phyloP scores from a whole-genome alignment of 1,140 invertebrate species.

The Cephus cinctus region DNA sequence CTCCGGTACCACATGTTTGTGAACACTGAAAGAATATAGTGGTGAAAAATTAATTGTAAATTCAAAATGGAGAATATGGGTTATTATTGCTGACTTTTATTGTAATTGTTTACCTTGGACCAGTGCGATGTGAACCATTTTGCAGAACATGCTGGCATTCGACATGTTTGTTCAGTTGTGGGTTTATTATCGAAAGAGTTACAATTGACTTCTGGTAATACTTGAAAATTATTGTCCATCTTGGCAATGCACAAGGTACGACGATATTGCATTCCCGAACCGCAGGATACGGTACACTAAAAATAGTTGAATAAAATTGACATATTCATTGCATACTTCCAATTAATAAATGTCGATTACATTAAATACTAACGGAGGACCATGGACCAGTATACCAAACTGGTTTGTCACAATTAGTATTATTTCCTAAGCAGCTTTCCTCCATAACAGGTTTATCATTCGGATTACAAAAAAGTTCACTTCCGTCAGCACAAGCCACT shows the following conservation, averaged over 20 bases:
- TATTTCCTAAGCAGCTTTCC: slow-evolving; percentile 62
- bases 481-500: slow-evolving; percentile 55
- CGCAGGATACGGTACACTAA: slow-evolving; percentile 67
- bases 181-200: slow-evolving; percentile 48
- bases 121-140: slow-evolving; percentile 67
- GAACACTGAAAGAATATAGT: slow-evolving; percentile 41
- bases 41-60: slow-evolving; percentile 10
- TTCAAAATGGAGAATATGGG: slow-evolving; percentile 13
- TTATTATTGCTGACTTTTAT: slow-evolving; percentile 16
- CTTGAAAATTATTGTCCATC: slow-evolving; percentile 41
- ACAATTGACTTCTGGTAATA: slow-evolving; percentile 50
- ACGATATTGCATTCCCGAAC: slow-evolving; percentile 62
- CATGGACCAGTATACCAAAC: slow-evolving; percentile 74
- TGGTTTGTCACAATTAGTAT: slow-evolving; percentile 56
- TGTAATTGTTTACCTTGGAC: slow-evolving; percentile 53
- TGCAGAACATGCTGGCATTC: slow-evolving; percentile 57
- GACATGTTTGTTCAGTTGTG: slow-evolving; percentile 50
- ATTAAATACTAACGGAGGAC: slow-evolving; percentile 57
- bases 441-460: slow-evolving; percentile 59
- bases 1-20: slow-evolving; percentile 58
- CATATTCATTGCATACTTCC: slow-evolving; percentile 27
- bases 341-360: background rate
- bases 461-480: slow-evolving; percentile 53
- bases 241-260: slow-evolving; percentile 61
- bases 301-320: slow-evolving; percentile 29